Evolutionary conservation across 2,888 invertebrate species (phyloP).

Genomic region (Xestobium rufovillosum): DNA sequence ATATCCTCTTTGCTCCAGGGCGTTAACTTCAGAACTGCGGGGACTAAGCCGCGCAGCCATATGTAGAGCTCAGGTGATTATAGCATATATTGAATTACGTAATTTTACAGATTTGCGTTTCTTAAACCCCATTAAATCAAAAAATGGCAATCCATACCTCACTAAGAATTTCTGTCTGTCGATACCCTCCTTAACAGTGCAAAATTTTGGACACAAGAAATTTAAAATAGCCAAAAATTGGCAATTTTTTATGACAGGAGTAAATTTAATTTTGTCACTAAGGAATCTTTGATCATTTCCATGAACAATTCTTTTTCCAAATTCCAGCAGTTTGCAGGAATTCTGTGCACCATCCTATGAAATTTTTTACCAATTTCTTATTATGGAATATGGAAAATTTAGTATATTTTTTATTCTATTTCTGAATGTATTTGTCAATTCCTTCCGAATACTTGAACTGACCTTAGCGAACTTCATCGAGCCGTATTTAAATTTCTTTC

Average conservation of each 20-base stretch:
- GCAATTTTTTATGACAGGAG: conserved; percentile 28
- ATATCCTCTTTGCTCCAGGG: conserved; percentile 78
- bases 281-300: no score
- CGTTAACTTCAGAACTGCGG: conserved; percentile 76
- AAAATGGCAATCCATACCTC: conserved; percentile 14
- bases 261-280: conserved; percentile 26
- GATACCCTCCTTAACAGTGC: conserved; percentile 14
- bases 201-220: conserved; percentile 20
- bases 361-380: no score
- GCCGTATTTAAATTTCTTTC: no score
- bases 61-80: conserved; percentile 24
- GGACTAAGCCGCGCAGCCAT: conserved; percentile 70
- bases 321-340: no score
- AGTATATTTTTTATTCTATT: no score
- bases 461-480: no score
- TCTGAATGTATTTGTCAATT: no score
- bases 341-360: no score
- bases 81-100: conserved; percentile 1
- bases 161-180: conserved; percentile 15
- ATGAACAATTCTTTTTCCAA: no score
- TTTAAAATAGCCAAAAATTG: conserved; percentile 23
- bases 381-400: no score
- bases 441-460: no score
- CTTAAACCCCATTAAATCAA: conserved; percentile 11
- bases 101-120: conserved; percentile 9